Percentiles rank a stretch among this genome's conserved stretches.
phyloP scores from a whole-genome alignment of 2,113 vertebrate species.

The Ploceus nigricollis region DNA sequence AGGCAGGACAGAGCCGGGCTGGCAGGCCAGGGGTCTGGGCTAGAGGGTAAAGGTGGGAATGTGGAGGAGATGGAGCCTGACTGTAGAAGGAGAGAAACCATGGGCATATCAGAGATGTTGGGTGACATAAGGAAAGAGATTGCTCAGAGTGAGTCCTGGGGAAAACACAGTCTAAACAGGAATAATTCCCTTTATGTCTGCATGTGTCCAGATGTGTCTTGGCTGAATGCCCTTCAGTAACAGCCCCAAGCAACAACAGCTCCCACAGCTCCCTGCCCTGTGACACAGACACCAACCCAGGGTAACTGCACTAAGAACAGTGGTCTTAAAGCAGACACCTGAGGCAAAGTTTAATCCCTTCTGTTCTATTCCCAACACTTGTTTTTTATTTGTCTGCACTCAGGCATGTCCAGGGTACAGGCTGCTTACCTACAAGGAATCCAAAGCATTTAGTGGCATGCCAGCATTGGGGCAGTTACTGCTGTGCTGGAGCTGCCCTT shows the following conservation, averaged over 20 bases:
- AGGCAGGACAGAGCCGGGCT: rapidly evolving
- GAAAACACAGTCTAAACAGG: background rate
- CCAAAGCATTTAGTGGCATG: background rate
- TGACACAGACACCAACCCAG: background rate
- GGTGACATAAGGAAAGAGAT: background rate
- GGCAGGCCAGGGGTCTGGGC: background rate
- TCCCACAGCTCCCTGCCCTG: background rate
- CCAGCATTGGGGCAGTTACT: background rate
- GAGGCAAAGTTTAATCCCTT: background rate
- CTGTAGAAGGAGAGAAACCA: background rate
- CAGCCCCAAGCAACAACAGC: background rate
- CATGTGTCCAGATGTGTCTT: background rate
- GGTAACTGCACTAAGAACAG: background rate
- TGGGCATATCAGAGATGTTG: rapidly evolving
- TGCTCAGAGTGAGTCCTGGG: background rate
- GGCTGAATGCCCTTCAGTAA: background rate
- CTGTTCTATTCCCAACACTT: background rate
- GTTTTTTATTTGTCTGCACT: background rate
- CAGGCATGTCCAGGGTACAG: background rate
- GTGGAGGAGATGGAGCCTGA: background rate
- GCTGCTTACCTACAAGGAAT: constrained; percentile 24
- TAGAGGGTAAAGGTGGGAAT: background rate
- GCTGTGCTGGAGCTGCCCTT: background rate
- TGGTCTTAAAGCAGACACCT: background rate
- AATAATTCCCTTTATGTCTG: background rate